Conservation (phyloP, 2,113 vertebrate species). For the Oreochromis niloticus region DNA sequence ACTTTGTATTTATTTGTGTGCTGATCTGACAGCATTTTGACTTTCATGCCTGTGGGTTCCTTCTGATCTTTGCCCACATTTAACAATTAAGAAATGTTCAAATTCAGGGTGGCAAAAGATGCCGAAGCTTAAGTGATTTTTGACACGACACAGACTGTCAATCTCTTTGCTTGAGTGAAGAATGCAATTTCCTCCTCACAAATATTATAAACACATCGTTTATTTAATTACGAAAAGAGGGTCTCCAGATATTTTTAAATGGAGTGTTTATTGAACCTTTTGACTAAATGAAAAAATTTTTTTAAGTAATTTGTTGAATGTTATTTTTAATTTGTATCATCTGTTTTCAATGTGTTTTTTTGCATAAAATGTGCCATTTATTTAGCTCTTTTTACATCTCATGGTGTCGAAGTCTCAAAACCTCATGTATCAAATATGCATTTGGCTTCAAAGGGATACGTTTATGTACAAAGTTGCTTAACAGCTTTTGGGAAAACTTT, state of each 20-base stretch:
- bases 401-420: neutral
- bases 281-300: rapidly evolving
- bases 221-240: neutral
- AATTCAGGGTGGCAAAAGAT: neutral
- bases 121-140: neutral
- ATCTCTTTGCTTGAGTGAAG: neutral
- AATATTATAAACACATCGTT: neutral
- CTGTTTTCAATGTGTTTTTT: neutral
- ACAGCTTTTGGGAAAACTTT: neutral
- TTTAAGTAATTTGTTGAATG: neutral
- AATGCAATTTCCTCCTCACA: neutral
- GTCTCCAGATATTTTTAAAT: neutral
- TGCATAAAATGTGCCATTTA: neutral
- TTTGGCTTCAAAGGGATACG: neutral
- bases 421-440: neutral
- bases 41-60: neutral
- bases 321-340: neutral
- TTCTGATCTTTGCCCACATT: neutral
- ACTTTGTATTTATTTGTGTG: neutral
- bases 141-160: neutral
- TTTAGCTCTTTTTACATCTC: neutral
- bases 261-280: neutral
- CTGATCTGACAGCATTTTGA: neutral
- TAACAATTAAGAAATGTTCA: neutral
- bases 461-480: neutral